A percentile compares a stretch with the other conserved stretches of the same genome.
Conservation (phyloP, 1,140 invertebrate species). For the Phortica variegata region DNA sequence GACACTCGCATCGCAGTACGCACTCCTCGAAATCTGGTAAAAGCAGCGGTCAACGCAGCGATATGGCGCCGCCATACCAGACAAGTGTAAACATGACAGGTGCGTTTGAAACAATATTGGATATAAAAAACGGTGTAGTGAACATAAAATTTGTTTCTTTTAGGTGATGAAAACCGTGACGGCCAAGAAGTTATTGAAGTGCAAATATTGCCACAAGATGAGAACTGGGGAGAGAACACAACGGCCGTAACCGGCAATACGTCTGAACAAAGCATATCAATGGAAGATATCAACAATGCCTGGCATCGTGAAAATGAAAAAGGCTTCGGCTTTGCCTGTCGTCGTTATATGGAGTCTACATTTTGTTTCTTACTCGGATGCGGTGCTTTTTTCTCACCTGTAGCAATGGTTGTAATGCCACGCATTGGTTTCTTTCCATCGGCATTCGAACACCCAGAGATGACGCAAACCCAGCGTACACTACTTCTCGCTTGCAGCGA, state of each 20-base stretch:
- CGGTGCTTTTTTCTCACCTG: conserved; percentile 85
- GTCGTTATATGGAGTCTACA: conserved; percentile 75
- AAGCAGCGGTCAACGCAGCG: conserved; percentile 25
- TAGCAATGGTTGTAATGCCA: conserved; percentile 92
- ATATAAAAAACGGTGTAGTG: background rate
- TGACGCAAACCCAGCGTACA: conserved; percentile 61
- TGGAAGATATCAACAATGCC: conserved; percentile 79
- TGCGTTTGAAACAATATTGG: conserved; percentile 42
- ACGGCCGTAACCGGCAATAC: conserved; percentile 96
- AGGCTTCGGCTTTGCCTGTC: conserved; percentile 72
- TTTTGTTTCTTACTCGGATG: conserved; percentile 76
- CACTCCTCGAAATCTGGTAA: conserved; percentile 48
- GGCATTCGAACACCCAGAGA: conserved; percentile 57
- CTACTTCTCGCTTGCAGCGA: conserved; percentile 72
- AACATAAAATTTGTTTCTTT: background rate
- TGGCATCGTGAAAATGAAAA: conserved; percentile 76
- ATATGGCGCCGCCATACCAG: conserved; percentile 77
- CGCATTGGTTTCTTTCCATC: conserved; percentile 79
- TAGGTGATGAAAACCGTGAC: conserved; percentile 53
- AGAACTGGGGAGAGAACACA: conserved; percentile 98
- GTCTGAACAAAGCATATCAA: conserved; percentile 89
- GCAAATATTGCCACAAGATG: conserved; percentile 91
- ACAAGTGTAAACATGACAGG: conserved; percentile 76
- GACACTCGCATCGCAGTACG: conserved; percentile 53
- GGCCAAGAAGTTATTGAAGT: conserved; percentile 87